Evolutionary conservation across 2,113 vertebrate species (phyloP).

Genomic region (Dasyurus viverrinus): DNA sequence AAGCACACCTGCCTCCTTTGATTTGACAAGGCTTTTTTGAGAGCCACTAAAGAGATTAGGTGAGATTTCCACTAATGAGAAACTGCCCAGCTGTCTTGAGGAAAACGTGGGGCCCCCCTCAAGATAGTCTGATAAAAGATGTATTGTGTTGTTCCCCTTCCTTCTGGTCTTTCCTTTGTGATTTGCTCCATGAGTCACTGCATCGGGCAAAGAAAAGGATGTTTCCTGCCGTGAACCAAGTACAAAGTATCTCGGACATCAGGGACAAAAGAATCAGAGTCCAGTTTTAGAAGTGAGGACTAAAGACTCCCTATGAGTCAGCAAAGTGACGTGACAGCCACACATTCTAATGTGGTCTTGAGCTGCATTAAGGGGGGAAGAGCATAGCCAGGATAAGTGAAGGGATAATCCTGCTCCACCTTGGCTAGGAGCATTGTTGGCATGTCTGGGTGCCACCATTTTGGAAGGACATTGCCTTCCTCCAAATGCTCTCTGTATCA

Average conservation of each 20-base stretch:
- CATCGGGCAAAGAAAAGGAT: not conserved
- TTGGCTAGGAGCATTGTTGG: not conserved
- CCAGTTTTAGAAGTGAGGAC: not conserved
- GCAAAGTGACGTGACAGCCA: not conserved
- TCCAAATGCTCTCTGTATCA: too few relatives aligned
- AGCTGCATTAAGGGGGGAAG: not conserved
- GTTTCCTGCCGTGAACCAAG: not conserved
- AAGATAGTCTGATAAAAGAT: not conserved
- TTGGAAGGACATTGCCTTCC: not conserved
- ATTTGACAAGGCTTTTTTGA: not conserved
- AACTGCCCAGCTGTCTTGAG: not conserved
- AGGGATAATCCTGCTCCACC: fast-evolving
- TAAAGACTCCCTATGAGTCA: not conserved
- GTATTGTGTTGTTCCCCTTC: not conserved
- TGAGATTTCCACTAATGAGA: not conserved
- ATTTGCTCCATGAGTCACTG: not conserved
- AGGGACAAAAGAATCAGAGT: not conserved
- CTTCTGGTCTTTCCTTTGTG: not conserved
- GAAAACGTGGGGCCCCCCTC: not conserved
- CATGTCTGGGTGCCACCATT: not conserved
- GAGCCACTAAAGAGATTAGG: not conserved
- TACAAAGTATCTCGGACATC: not conserved
- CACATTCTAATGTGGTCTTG: not conserved
- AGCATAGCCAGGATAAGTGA: not conserved
- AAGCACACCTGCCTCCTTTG: not conserved